Conservation (phyloP, 2,888 invertebrate genomes). For the Xestia xanthographa region DNA sequence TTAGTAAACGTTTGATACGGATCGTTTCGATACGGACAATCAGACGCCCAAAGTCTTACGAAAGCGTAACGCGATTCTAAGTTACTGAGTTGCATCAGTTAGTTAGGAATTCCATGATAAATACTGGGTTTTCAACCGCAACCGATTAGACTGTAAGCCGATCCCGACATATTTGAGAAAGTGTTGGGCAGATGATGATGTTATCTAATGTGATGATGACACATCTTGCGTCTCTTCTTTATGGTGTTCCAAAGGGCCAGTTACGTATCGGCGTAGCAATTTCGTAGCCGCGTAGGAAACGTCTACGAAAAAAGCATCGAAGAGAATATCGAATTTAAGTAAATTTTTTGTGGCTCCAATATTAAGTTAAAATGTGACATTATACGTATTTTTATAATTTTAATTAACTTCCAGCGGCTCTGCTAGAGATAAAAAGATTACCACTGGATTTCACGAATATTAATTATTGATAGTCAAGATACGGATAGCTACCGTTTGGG, state of each 20-base stretch:
- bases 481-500: constrained; percentile 19
- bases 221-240: not conserved
- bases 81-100: not conserved
- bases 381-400: not conserved
- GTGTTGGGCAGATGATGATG: not conserved
- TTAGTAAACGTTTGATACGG: not conserved
- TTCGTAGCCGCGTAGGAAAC: constrained; percentile 25
- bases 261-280: constrained; percentile 15
- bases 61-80: not conserved
- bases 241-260: not conserved
- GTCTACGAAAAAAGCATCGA: not conserved
- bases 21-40: not conserved
- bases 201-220: not conserved
- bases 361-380: not conserved
- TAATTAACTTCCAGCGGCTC: not conserved
- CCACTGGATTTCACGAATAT: constrained; percentile 13
- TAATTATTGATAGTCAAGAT: constrained; percentile 32
- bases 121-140: not conserved
- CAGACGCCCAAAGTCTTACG: not conserved
- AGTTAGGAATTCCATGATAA: not conserved
- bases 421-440: constrained; percentile 3
- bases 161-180: not conserved
- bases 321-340: not conserved
- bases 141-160: not conserved
- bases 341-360: not conserved